Conservation (phyloP, 2,797 vertebrate genomes). For the Gallinago stenura region DNA sequence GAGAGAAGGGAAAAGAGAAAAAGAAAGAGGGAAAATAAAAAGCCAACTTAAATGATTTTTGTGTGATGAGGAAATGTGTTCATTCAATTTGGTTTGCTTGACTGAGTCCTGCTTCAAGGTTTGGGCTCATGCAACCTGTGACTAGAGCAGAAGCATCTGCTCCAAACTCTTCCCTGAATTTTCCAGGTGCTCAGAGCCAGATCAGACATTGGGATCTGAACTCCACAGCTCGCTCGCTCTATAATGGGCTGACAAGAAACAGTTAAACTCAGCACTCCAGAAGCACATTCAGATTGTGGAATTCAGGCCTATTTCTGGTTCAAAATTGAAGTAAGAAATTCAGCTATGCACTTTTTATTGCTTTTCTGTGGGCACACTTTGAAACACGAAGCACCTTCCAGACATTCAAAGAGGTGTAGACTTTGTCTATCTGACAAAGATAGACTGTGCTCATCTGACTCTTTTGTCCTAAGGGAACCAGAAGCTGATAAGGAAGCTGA, state of each 20-base stretch:
- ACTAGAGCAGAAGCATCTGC: background rate
- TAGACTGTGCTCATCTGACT: background rate
- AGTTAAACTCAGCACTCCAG: background rate
- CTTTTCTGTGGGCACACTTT: background rate
- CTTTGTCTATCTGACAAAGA: slow-evolving; percentile 24
- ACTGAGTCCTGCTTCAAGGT: background rate
- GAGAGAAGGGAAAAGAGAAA: rapidly evolving
- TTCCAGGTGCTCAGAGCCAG: background rate
- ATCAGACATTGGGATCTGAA: background rate
- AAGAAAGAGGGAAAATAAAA: too few relatives aligned
- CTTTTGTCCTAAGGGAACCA: background rate
- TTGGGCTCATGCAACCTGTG: background rate
- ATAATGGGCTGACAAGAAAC: background rate
- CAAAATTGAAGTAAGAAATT: slow-evolving; percentile 10
- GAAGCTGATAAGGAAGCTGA: background rate
- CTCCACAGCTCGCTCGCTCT: background rate
- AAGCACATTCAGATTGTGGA: background rate
- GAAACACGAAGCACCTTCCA: slow-evolving; percentile 5
- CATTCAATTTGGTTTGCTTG: background rate
- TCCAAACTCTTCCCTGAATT: background rate
- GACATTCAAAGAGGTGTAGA: background rate
- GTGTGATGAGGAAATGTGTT: background rate
- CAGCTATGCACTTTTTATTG: background rate
- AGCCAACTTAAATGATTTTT: background rate
- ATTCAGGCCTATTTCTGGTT: background rate